A percentile compares a stretch with the other conserved stretches of the same genome.
Evolutionary conservation across 1,140 invertebrate species (phyloP).

Genomic region (Orussus abietinus): DNA sequence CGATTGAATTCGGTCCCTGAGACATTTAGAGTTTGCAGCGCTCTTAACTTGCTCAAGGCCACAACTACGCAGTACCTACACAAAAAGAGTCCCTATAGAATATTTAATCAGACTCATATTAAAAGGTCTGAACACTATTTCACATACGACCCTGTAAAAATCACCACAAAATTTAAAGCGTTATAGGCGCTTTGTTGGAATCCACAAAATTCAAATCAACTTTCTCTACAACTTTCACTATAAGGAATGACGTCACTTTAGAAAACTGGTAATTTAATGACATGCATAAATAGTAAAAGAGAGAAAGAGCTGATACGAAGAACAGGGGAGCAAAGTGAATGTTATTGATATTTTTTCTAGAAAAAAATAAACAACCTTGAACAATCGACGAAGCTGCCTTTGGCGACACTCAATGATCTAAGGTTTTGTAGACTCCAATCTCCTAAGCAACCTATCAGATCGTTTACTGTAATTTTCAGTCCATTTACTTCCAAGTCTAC

Average conservation of each 20-base stretch:
- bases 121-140: no score
- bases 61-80: conserved; percentile 53
- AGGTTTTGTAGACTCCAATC: conserved; percentile 72
- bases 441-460: conserved; percentile 66
- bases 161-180: no score
- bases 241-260: neutral
- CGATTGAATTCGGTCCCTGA: conserved; percentile 71
- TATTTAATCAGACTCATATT: no score
- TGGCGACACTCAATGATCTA: conserved; percentile 62
- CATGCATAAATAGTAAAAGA: conserved; percentile 5
- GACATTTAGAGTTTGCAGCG: conserved; percentile 66
- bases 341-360: conserved; percentile 5
- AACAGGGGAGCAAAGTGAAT: neutral
- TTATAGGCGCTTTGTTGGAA: no score
- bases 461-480: conserved; percentile 62
- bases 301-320: neutral
- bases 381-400: conserved; percentile 62
- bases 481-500: conserved; percentile 62
- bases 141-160: no score
- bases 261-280: neutral
- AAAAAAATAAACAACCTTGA: conserved; percentile 44
- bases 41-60: conserved; percentile 57
- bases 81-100: conserved; percentile 25
- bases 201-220: no score
- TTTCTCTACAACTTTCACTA: conserved; percentile 5